Evolutionary conservation across 1,140 invertebrate species (phyloP).

Genomic region (Nephila pilipes): DNA sequence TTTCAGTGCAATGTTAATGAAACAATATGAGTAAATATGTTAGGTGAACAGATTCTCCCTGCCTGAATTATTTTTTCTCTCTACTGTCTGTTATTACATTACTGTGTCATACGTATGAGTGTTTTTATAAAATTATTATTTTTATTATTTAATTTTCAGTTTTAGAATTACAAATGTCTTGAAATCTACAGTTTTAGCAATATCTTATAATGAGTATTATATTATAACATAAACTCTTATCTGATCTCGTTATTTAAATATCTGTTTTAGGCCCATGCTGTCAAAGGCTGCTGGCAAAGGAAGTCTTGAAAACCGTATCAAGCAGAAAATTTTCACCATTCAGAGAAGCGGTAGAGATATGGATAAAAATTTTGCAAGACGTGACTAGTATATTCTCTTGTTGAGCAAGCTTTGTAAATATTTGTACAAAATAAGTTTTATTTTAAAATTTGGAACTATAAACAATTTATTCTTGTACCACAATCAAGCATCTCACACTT

Average conservation of each 20-base stretch:
- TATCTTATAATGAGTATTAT: too few species aligned
- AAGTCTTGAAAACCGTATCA: constrained; percentile 88
- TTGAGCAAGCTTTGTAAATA: background rate
- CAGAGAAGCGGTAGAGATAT: constrained; percentile 86
- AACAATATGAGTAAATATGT: too few species aligned
- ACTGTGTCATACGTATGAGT: too few species aligned
- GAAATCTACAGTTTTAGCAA: too few species aligned
- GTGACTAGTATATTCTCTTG: constrained; percentile 75
- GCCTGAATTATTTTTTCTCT: too few species aligned
- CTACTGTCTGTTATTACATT: too few species aligned
- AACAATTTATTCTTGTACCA: constrained; percentile 24
- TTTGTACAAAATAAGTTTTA: background rate
- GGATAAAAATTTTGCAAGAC: constrained; percentile 87
- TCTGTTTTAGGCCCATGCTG: constrained; percentile 85
- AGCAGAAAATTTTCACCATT: constrained; percentile 90
- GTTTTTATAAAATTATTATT: too few species aligned
- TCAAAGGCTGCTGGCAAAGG: constrained; percentile 85
- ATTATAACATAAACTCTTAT: background rate
- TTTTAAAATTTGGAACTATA: background rate
- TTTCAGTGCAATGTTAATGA: too few species aligned
- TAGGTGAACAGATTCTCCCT: too few species aligned
- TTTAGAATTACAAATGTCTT: too few species aligned
- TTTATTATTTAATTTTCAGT: too few species aligned
- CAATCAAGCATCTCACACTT: background rate
- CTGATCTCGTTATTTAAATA: background rate